phyloP scores from a whole-genome alignment of 2,113 vertebrate genomes.

The Channa maculata region DNA sequence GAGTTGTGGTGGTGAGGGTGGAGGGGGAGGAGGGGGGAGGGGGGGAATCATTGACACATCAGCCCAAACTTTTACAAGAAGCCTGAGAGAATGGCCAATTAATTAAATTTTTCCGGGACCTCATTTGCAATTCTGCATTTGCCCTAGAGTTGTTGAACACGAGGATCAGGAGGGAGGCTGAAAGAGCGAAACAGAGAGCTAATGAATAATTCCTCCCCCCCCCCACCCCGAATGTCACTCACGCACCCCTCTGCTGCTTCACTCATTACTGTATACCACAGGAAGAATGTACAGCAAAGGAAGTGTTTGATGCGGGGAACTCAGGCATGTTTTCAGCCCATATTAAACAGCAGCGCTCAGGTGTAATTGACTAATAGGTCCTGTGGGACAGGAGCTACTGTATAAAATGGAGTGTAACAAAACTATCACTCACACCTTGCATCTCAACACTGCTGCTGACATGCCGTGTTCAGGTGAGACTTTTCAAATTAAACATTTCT shows the following conservation, averaged over 20 bases:
- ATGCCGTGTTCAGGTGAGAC: conserved; percentile 41
- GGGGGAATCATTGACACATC: conserved; percentile 60
- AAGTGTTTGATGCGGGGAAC: conserved; percentile 76
- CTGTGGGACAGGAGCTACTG: conserved; percentile 55
- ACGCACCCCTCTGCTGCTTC: conserved; percentile 31
- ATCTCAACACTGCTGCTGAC: conserved; percentile 27
- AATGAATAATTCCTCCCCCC: conserved; percentile 79
- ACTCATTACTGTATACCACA: conserved; percentile 59
- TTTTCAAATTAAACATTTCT: conserved; percentile 10
- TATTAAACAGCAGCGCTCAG: conserved; percentile 74
- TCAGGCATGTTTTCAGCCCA: conserved; percentile 74
- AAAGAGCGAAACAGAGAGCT: conserved; percentile 62
- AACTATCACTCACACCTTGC: conserved; percentile 50
- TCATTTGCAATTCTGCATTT: conserved; percentile 81
- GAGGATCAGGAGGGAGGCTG: conserved; percentile 68
- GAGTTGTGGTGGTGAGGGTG: too few relatives aligned
- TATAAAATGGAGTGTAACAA: conserved; percentile 20
- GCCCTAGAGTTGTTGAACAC: conserved; percentile 76
- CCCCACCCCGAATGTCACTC: conserved; percentile 42
- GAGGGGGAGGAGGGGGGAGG: too few relatives aligned
- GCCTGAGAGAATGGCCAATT: conserved; percentile 76
- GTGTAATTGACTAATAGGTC: conserved; percentile 80
- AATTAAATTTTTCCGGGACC: conserved; percentile 74
- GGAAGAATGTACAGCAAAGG: conserved; percentile 64
- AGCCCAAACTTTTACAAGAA: conserved; percentile 70